Percentiles rank a stretch among this genome's conserved stretches.
phyloP scores from a whole-genome alignment of 2,888 invertebrate genomes.

The Scotopteryx bipunctaria region DNA sequence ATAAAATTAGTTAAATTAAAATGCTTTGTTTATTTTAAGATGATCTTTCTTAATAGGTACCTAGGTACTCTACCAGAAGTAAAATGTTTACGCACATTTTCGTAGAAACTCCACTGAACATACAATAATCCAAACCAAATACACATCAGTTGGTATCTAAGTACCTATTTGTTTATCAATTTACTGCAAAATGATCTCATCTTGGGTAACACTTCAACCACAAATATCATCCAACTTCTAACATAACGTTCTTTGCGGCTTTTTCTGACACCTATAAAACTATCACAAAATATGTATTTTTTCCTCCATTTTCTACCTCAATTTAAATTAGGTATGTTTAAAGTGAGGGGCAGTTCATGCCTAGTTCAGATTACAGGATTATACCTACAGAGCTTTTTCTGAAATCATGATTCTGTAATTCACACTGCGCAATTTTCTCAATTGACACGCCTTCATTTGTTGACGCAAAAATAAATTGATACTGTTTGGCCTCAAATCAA shows the following conservation, averaged over 20 bases:
- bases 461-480: slow-evolving; percentile 10
- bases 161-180: slow-evolving; percentile 24
- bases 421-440: not conserved
- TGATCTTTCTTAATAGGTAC: too few relatives aligned
- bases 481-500: not conserved
- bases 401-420: not conserved
- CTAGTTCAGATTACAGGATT: too few relatives aligned
- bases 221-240: too few relatives aligned
- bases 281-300: too few relatives aligned
- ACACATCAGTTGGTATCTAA: too few relatives aligned
- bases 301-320: too few relatives aligned
- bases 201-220: slow-evolving; percentile 13
- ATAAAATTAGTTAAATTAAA: too few relatives aligned
- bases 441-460: slow-evolving; percentile 8
- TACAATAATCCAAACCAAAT: slow-evolving; percentile 15
- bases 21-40: not conserved
- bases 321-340: too few relatives aligned
- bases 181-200: slow-evolving; percentile 31
- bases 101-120: slow-evolving; percentile 17
- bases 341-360: too few relatives aligned
- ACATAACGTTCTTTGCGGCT: too few relatives aligned
- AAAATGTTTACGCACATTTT: slow-evolving; percentile 7
- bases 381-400: not conserved
- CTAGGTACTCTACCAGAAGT: not conserved
- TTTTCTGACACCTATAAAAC: too few relatives aligned